Evolutionary conservation across 2,888 invertebrate genomes (phyloP), one percentile per base, ranked within the genome.

Genomic region (Melieria crassipennis): DNA sequence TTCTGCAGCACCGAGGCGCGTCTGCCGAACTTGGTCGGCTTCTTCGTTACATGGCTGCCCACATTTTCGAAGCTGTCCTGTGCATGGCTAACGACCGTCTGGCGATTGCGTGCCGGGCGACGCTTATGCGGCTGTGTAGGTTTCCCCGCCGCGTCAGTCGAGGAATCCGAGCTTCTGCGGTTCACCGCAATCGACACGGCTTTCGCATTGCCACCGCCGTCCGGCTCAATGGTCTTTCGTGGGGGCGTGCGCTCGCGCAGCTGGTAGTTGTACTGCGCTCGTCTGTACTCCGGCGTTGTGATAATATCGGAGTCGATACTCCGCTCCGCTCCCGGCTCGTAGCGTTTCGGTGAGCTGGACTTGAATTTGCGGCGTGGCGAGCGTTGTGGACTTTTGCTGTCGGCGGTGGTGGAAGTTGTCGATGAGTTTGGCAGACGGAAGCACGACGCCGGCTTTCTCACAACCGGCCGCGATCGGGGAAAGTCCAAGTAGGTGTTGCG

Each of bases 211-310:
- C 69, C 68, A 13, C 69, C 72, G 30, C 63, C 71, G 9, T 74
- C 75, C 0, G 66, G 42, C 3, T 78, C 78, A 7, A 48, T 55
- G 47, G 75, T 75, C 66, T 78, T 77, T 47, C 74, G 73, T 52
- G 79, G 75, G 5, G 85, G 79, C 3, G 83, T 80, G 62, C 83
- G 78, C 62, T 85, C 84, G 0, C 84, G 79, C 43, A 86, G 75
- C 75, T 86, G 86, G 71, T 85, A 86, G 48, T 86, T 82, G 61
- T 84, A 85, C 67, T 83, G 82, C 7, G 87, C 87, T 13, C 83
- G 81, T 11, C 87, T 81, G 45, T 87, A 87, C 70, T 87, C 87
- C 7, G 87, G 87, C n/a, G 84, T 82, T 66, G 79, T 78, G 60
- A 82, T 81, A 30, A 87, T 68, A 72, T 85, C 83, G 65, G 70